Base-by-base conservation (phyloP, 1,140 invertebrate genomes). In the Calephelis nemesis region DNA sequence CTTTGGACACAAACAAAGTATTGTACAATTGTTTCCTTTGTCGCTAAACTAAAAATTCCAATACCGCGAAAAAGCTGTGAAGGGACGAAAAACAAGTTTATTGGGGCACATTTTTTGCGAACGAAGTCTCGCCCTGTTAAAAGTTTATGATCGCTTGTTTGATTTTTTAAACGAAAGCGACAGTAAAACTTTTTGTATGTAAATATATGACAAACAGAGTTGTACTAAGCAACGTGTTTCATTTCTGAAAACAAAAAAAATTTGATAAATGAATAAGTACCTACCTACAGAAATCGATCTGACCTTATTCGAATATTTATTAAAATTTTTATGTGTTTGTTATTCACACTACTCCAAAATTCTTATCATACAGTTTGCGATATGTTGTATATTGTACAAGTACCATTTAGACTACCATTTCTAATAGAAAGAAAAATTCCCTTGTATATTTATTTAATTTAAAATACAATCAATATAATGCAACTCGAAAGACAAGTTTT, bases 71-170 rank as follows among this genome's bases (percentile, higher is more conserved):
- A 82, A 83, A 80, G 68, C 70, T 47, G 74, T 69, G 64, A 68
- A 65, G 69, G 69, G 69, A 75, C 73, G 77, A 68, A 75, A 83
- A 80, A 85, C 68, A 69, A 72, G 47, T 89, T 88, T 88, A 90
- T 88, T 88, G 75, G 81, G 72, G 81, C 87, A 90, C 87, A 87
- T 84, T 84, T 73, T 30, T 67, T 83, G 82, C 78, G 78, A 69
- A 78, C 83, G 79, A 73, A 73, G 75, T 74, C 70, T 58, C 54
- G 30, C 54, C 54, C 19, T 58, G 54, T 58, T 58, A 39, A 58
- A 39, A n/a, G 74, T 84, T 85, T 82, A 84, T 74, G 75, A 75
- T 68, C 73, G 72, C 72, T 75, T 83, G 69, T 81, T 79, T 77
- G 70, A 62, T 71, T 74, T 80, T 82, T 84, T 82, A 78, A 81